Base-by-base conservation (phyloP, 2,113 vertebrate genomes). In the Vidua chalybeata region DNA sequence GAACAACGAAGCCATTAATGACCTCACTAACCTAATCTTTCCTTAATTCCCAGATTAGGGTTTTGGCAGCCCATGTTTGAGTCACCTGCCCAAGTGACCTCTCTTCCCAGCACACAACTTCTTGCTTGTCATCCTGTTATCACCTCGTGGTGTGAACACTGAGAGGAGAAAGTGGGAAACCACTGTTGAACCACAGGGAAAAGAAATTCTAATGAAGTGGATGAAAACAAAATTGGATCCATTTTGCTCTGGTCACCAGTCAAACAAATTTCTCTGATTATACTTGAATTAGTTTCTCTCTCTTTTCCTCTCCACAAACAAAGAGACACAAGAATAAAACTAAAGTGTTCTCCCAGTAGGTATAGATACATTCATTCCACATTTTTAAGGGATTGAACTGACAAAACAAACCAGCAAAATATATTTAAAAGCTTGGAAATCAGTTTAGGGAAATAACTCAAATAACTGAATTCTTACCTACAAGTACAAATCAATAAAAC, bases 281-380 rank as follows among this genome's bases (percentile, higher is more conserved):
- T 13, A 8, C 67, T 45, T 81, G 14, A 43, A 67, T 81, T 49
- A 39, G 13, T 35, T 9, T 20, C 0, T 46, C 7, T n/a, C 23
- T 67, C 43, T 71, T 39, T 71, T 56, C 15, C 30, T 43, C 10
- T 56, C 56, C 56, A 30, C 66, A 15, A 10, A 37, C 4, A 28
- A 46, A 62, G 7, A 49, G 5, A 27, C 16, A 23, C 12, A n/a
- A 0, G 1, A 18, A 37, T 59, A 30, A 87, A 58, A 59, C 5
- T 9, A 19, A 62, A n/a, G 35, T 35, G 6, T n/a, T 4, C n/a
- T 89, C 43, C 62, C 33, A 39, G 26, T 7, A 66, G 33, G 21
- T 7, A 15, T 1, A 35, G 22, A 39, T 13, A 13, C 15, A 28
- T 10, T 46, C 1, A 0, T 20, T 75, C 39, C 11, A 23, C 46